Conservation (phyloP, 2,113 vertebrate genomes). For the Taxidea taxus region DNA sequence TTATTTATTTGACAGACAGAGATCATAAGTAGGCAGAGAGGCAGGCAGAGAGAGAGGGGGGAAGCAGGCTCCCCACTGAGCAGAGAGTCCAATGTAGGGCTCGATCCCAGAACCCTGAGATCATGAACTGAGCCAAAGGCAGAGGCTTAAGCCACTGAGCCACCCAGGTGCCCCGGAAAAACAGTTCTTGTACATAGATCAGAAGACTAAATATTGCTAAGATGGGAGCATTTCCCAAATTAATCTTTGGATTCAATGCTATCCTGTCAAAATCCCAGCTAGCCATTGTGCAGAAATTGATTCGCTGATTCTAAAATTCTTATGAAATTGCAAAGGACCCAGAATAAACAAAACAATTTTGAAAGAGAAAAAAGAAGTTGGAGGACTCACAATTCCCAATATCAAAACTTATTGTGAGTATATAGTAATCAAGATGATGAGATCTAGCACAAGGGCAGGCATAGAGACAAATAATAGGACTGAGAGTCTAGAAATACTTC, state of each 20-base stretch:
- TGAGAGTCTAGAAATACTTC: neutral
- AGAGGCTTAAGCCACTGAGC: too few relatives aligned
- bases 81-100: too few relatives aligned
- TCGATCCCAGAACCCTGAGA: too few relatives aligned
- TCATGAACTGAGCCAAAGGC: too few relatives aligned
- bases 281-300: neutral
- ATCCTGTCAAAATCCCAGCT: neutral
- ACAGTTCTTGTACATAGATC: neutral
- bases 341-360: neutral
- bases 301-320: neutral
- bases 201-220: neutral
- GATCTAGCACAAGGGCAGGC: neutral
- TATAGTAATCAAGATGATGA: neutral
- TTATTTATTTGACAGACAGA: too few relatives aligned
- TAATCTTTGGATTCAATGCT: neutral
- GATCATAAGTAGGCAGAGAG: too few relatives aligned
- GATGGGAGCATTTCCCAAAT: neutral
- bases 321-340: neutral
- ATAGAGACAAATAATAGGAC: neutral
- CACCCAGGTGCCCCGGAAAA: neutral
- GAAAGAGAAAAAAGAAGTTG: neutral
- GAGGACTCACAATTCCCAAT: neutral
- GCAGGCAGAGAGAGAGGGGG: too few relatives aligned
- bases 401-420: neutral
- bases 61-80: too few relatives aligned